A percentile compares a stretch with the other conserved stretches of the same genome.
phyloP scores from a whole-genome alignment of 2,888 invertebrate genomes.

The Chrysolina oricalcia region DNA sequence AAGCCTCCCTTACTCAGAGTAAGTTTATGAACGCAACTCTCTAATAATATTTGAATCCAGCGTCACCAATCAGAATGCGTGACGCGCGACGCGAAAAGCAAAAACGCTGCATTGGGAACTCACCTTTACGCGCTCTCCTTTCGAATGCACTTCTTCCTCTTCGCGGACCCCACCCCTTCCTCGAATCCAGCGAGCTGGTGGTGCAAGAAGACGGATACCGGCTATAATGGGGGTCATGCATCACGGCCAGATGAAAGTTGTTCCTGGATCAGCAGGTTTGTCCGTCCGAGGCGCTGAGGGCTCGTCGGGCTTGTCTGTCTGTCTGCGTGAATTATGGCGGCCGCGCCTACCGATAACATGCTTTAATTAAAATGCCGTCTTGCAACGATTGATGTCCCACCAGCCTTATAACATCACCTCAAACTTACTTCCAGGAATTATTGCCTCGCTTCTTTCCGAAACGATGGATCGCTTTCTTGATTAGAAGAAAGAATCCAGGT shows the following conservation, averaged over 20 bases:
- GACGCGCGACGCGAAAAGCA: no score
- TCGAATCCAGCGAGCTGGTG: constrained; percentile 29
- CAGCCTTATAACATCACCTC: constrained; percentile 53
- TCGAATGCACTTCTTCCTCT: background rate
- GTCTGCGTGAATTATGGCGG: constrained; percentile 71
- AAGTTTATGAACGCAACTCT: no score
- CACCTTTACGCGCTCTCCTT: background rate
- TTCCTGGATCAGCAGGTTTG: constrained; percentile 72
- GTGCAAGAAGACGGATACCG: constrained; percentile 63
- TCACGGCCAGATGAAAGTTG: constrained; percentile 72
- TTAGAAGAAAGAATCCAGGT: constrained; percentile 23
- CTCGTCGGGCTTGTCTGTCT: constrained; percentile 64
- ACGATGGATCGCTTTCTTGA: constrained; percentile 32
- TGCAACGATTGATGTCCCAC: constrained; percentile 70
- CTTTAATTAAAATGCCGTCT: constrained; percentile 74
- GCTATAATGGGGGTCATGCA: constrained; percentile 69
- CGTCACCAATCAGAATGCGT: no score
- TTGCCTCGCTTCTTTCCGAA: constrained; percentile 43
- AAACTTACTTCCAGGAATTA: constrained; percentile 51
- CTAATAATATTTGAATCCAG: no score
- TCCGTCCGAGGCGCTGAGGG: constrained; percentile 64
- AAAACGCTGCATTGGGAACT: no score
- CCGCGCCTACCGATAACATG: constrained; percentile 73
- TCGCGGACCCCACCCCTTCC: constrained; percentile 29
- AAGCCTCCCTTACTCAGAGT: no score